Conservation (phyloP, 2,888 invertebrate genomes). For the Cyclophora punctaria region DNA sequence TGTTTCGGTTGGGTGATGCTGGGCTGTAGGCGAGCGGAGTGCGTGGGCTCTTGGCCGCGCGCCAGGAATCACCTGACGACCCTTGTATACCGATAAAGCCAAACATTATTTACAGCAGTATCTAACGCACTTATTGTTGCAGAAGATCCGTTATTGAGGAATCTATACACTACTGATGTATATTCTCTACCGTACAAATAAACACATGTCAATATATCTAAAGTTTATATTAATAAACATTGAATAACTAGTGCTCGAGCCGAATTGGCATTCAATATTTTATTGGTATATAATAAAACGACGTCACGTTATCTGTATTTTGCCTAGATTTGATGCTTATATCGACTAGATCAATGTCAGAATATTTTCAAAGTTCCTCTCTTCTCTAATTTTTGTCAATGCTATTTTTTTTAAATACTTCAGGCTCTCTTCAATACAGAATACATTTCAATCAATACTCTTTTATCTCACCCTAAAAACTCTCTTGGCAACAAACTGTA, state of each 20-base stretch:
- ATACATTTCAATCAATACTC: too few species aligned
- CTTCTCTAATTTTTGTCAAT: too few species aligned
- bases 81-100: slow-evolving; percentile 64
- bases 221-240: slow-evolving; percentile 7
- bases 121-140: slow-evolving; percentile 48
- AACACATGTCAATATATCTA: slow-evolving; percentile 14
- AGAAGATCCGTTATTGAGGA: slow-evolving; percentile 28
- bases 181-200: slow-evolving; percentile 20
- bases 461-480: too few species aligned
- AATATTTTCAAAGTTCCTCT: too few species aligned
- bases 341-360: too few species aligned
- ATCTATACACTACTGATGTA: slow-evolving; percentile 22
- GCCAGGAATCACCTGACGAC: slow-evolving; percentile 69
- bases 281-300: background rate
- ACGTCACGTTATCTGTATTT: too few species aligned
- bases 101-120: slow-evolving; percentile 61
- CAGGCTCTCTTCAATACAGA: too few species aligned
- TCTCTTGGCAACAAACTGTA: too few species aligned
- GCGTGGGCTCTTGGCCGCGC: slow-evolving; percentile 59
- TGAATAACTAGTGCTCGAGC: background rate
- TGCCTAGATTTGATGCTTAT: too few species aligned
- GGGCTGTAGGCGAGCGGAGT: slow-evolving; percentile 37
- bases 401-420: too few species aligned
- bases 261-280: background rate
- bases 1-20: slow-evolving; percentile 20